Conservation (phyloP, 2,113 vertebrate genomes). For the Carlito syrichta region DNA sequence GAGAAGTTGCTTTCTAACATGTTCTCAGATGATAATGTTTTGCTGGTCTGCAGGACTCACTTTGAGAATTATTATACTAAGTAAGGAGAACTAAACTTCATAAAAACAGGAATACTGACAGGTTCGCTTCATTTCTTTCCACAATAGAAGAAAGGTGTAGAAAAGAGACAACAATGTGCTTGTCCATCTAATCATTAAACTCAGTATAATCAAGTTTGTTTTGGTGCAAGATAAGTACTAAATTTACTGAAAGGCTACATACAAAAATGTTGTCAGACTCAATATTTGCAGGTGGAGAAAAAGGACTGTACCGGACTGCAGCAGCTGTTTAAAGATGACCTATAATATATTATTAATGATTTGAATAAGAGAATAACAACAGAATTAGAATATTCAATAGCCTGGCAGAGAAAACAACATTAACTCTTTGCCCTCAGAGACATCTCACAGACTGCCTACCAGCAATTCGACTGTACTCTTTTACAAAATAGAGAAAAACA, state of each 20-base stretch:
- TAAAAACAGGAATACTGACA: neutral
- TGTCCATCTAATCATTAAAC: constrained; percentile 20
- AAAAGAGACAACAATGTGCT: neutral
- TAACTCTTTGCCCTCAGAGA: too few relatives aligned
- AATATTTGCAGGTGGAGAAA: neutral
- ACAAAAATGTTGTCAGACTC: neutral
- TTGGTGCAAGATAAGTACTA: neutral
- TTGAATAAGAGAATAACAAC: neutral
- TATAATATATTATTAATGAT: neutral
- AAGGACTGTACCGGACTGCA: neutral
- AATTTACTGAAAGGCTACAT: neutral
- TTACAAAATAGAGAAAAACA: too few relatives aligned
- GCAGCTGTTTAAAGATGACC: neutral
- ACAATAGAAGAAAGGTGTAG: neutral
- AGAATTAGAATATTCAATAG: neutral
- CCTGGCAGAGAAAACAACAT: neutral
- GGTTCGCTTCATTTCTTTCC: constrained; percentile 1
- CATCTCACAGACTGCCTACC: too few relatives aligned
- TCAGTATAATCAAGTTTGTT: constrained; percentile 15
- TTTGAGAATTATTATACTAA: neutral
- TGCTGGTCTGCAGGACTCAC: constrained; percentile 8
- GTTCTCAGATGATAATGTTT: neutral
- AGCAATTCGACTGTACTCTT: too few relatives aligned
- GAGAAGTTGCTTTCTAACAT: neutral
- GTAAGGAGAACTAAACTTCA: neutral